phyloP scores from a whole-genome alignment of 2,797 vertebrate species.

The Coreius guichenoti region DNA sequence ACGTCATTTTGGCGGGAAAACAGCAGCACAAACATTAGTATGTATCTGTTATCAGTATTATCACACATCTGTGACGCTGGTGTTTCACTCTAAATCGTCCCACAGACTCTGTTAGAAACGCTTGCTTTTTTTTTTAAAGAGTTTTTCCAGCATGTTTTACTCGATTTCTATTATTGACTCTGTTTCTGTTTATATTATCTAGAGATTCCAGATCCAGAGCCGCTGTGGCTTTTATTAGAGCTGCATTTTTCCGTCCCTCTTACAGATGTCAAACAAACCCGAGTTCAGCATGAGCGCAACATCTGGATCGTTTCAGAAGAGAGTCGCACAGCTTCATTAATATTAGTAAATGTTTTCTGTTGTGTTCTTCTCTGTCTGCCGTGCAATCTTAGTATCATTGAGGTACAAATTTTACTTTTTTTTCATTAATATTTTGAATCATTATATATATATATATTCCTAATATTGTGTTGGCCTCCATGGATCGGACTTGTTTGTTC shows the following conservation, averaged over 20 bases:
- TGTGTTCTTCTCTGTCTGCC: background rate
- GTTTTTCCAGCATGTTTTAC: background rate
- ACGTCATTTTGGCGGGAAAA: background rate
- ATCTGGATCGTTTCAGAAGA: background rate
- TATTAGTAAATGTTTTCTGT: background rate
- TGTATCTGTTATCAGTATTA: background rate
- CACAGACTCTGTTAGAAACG: background rate
- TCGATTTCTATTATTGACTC: background rate
- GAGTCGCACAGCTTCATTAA: background rate
- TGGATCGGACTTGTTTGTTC: no score
- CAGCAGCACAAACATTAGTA: background rate
- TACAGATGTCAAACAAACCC: constrained; percentile 31
- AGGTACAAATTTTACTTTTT: no score
- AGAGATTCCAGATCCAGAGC: background rate
- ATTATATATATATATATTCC: no score
- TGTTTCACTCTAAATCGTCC: background rate
- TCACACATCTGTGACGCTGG: background rate
- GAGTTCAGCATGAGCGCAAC: background rate
- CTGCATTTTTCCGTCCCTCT: constrained; percentile 3
- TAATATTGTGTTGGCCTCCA: no score
- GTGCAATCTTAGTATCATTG: no score
- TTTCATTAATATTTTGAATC: no score
- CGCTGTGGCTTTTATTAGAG: constrained; percentile 4
- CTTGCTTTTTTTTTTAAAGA: background rate
- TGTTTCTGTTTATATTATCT: no score